Evolutionary conservation across 2,797 vertebrate genomes (phyloP), one percentile per base, ranked within the genome.

Genomic region (Staurois parvus): DNA sequence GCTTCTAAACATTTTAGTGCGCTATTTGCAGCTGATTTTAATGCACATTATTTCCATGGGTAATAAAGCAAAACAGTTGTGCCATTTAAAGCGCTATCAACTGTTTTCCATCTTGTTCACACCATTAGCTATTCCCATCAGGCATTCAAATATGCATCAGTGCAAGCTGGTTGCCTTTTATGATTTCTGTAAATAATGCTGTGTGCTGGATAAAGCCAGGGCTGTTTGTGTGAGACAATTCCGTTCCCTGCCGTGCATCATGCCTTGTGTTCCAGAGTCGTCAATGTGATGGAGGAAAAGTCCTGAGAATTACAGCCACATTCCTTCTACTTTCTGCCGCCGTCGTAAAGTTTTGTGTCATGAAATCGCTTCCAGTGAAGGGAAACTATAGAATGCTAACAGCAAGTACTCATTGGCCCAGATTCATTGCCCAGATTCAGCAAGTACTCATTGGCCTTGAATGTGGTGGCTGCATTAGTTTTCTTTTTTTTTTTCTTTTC

Each of bases 101-200:
- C 73, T 87, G 87, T 86, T 91, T 89, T 75, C 87, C 67, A 85
- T 88, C 88, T 79, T 82, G 82, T 83, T 91, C 89, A 85, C 88
- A 67, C 79, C 40, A 73, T 90, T 90, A 86, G 84, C 30, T 75
- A 85, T 76, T 85, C 85, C 89, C 76, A 29, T 64, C 10, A 0
- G 0, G 85, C 85, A 84, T 88, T 84, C 90, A 79, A 88, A 68
- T 76, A 72, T 84, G 45, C 88, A 90, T 90, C 88, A 88, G 88
- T 90, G 89, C 88, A 90, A 89, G 78, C 80, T 89, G 89, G 86
- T 26, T 90, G 89, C 28, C 86, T 93, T 91, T 92, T 89, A 92
- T 90, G 83, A 68, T n/a, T 79, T 81, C 88, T 87, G 88, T 89
- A 92, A 91, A 89, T 88, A 88, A 79, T 76, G 70, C 1, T 87